Conservation (phyloP, 2,113 vertebrate genomes). For the Loxodonta africana region DNA sequence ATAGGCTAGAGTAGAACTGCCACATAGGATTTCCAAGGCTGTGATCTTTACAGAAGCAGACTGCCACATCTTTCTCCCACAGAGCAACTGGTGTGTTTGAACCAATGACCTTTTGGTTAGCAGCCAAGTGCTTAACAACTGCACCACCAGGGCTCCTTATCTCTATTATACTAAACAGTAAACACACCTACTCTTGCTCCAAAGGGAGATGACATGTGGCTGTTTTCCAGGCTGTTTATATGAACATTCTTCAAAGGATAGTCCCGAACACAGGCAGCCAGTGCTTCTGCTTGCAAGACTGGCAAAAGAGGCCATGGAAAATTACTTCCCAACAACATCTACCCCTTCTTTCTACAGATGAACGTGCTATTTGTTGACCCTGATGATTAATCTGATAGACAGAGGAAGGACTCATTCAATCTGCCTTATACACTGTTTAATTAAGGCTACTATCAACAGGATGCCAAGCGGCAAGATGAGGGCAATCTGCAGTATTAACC, state of each 20-base stretch:
- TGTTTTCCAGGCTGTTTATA: conserved; percentile 51
- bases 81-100: neutral
- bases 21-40: neutral
- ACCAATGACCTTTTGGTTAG: neutral
- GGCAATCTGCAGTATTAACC: neutral
- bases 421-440: conserved; percentile 41
- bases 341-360: neutral
- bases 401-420: conserved; percentile 15
- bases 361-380: neutral
- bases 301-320: conserved; percentile 25
- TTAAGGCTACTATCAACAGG: neutral
- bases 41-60: neutral
- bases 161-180: neutral
- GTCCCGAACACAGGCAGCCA: conserved; percentile 55
- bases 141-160: no score
- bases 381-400: conserved; percentile 19
- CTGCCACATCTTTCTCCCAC: neutral
- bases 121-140: neutral
- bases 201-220: neutral
- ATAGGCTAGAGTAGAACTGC: neutral
- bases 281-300: conserved; percentile 38
- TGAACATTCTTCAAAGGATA: conserved; percentile 34
- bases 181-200: conserved; percentile 53
- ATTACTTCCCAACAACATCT: neutral
- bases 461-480: conserved; percentile 24